Percentiles rank a stretch among this genome's conserved stretches.
Evolutionary conservation across 2,888 invertebrate genomes (phyloP).

Genomic region (Cosmopolites sordidus): DNA sequence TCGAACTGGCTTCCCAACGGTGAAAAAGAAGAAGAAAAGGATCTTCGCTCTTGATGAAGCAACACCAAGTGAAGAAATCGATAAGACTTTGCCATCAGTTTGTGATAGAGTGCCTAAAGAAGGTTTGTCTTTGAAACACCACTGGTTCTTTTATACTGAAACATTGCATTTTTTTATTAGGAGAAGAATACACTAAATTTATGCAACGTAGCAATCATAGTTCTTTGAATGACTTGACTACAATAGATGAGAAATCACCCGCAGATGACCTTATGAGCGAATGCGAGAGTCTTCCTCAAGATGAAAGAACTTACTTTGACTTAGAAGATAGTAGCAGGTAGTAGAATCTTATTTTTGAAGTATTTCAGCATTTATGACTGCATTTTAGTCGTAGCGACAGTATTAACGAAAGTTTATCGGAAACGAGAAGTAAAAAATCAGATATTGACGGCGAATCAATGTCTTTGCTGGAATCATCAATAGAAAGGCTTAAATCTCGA

Average conservation of each 20-base stretch:
- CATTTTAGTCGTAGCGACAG: constrained; percentile 18
- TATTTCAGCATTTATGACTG: neutral
- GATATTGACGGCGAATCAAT: constrained; percentile 28
- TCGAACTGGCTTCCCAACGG: constrained; percentile 76
- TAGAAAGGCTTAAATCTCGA: constrained; percentile 35
- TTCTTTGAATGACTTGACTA: constrained; percentile 18
- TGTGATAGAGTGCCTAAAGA: constrained; percentile 68
- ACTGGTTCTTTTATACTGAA: neutral
- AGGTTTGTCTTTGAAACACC: constrained; percentile 44
- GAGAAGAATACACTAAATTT: constrained; percentile 62
- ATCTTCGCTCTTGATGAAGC: neutral
- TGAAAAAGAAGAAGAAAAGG: constrained; percentile 74
- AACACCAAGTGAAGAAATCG: neutral
- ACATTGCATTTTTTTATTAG: constrained; percentile 5
- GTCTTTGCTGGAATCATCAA: constrained; percentile 40
- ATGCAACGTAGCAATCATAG: constrained; percentile 54
- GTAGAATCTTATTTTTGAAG: neutral
- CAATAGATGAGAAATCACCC: constrained; percentile 19
- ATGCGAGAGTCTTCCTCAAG: constrained; percentile 59
- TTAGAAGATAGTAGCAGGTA: constrained; percentile 33
- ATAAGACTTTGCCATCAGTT: constrained; percentile 7
- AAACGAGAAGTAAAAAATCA: constrained; percentile 7
- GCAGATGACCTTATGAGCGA: constrained; percentile 55
- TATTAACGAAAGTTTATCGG: constrained; percentile 10
- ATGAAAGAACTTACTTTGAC: constrained; percentile 55